Percentiles rank a stretch among this genome's conserved stretches.
Conservation (phyloP, 2,113 vertebrate species). For the Oriolus oriolus region DNA sequence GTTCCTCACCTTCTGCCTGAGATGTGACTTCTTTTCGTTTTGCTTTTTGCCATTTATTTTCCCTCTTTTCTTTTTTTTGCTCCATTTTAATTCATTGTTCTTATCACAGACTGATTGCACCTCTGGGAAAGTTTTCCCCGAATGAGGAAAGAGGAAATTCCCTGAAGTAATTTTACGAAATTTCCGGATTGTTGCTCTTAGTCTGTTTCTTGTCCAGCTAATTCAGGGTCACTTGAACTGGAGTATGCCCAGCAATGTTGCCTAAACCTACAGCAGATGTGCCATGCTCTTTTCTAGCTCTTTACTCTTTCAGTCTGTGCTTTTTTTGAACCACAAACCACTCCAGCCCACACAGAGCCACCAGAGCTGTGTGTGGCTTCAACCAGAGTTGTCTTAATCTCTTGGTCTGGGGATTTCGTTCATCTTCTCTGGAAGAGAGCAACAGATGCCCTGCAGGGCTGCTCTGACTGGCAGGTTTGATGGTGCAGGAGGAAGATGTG, state of each 20-base stretch:
- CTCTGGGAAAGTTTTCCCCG: neutral
- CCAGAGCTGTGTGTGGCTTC: neutral
- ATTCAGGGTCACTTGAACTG: neutral
- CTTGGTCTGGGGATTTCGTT: neutral
- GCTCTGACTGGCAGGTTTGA: neutral
- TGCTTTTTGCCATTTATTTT: neutral
- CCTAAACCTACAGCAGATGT: neutral
- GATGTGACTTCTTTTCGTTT: neutral
- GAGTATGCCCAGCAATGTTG: neutral
- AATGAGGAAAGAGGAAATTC: neutral
- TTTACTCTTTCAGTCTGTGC: neutral
- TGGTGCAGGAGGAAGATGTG: neutral
- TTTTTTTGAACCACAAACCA: neutral
- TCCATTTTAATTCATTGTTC: neutral
- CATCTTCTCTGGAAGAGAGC: neutral
- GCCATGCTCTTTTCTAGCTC: neutral
- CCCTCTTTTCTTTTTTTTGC: neutral
- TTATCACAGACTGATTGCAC: neutral
- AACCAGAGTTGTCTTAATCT: neutral
- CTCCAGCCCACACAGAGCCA: accelerated
- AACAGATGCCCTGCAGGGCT: neutral
- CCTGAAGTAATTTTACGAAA: neutral
- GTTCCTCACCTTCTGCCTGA: neutral
- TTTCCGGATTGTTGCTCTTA: neutral
- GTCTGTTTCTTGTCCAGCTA: neutral